These are phyloP conservation scores for Festucalex cinctus DNA, from an alignment of 2,113 vertebrate genomes.

Conservation along the genomic window DNA sequence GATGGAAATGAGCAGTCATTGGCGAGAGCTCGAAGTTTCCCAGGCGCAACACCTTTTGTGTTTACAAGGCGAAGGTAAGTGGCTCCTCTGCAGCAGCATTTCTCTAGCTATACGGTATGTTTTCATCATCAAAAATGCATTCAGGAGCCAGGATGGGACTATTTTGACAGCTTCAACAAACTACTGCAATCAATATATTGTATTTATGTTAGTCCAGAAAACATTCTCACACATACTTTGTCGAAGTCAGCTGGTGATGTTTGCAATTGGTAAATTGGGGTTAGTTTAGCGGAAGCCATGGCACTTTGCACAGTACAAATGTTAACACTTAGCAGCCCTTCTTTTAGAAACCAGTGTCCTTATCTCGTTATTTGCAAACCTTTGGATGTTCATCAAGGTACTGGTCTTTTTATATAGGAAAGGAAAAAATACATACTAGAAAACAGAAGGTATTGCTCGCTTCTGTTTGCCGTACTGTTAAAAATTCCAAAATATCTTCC, in stretches of 20 bases:
- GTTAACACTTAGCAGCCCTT: neutral
- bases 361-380: conserved; percentile 7
- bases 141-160: neutral
- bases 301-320: neutral
- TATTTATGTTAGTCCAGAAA: conserved; percentile 6
- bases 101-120: neutral
- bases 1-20: conserved; percentile 79
- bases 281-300: neutral
- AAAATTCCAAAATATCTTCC: too few relatives aligned
- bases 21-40: conserved; percentile 74
- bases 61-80: conserved; percentile 88
- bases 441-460: neutral
- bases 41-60: conserved; percentile 84
- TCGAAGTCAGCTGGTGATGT: neutral
- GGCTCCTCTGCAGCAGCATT: neutral
- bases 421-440: too few relatives aligned
- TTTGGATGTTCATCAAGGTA: neutral
- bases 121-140: neutral
- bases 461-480: too few relatives aligned
- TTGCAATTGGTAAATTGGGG: neutral
- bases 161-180: neutral
- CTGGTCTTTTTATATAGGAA: too few relatives aligned
- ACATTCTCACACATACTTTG: neutral
- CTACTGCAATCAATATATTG: neutral
- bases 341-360: neutral